phyloP scores from a whole-genome alignment of 92 coral and sea anemone species.

The Palythoa grandiflora region DNA sequence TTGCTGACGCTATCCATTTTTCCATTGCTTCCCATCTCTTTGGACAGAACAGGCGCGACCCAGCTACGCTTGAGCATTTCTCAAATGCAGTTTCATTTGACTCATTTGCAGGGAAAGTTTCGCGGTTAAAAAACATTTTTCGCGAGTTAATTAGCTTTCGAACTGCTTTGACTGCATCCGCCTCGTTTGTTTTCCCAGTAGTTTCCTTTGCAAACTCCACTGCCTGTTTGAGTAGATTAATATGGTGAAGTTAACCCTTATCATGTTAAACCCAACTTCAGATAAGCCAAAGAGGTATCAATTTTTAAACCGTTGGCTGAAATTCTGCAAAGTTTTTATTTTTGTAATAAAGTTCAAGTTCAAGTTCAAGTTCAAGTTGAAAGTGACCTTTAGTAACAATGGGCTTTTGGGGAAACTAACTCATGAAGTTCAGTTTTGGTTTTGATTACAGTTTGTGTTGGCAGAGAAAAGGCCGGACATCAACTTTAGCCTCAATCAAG shows the following conservation, averaged over 20 bases:
- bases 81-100: conserved; percentile 71
- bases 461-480: no score
- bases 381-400: no score
- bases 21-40: conserved; percentile 81
- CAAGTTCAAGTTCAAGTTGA: no score
- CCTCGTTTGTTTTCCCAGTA: conserved; percentile 70
- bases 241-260: not conserved
- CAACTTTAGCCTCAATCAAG: no score
- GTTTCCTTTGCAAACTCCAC: conserved; percentile 73
- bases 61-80: conserved; percentile 53
- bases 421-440: no score
- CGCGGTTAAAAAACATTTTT: conserved; percentile 68
- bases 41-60: conserved; percentile 80
- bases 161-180: conserved; percentile 69
- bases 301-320: no score
- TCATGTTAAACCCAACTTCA: not conserved
- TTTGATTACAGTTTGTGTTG: no score
- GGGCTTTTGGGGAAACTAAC: no score
- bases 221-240: conserved; percentile 53
- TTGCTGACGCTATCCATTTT: conserved; percentile 74
- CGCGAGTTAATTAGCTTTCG: conserved; percentile 49
- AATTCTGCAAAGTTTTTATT: no score
- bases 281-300: not conserved
- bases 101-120: conserved; percentile 74
- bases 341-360: no score